Conservation (phyloP, 2,888 invertebrate species). For the Pheosia gnoma region DNA sequence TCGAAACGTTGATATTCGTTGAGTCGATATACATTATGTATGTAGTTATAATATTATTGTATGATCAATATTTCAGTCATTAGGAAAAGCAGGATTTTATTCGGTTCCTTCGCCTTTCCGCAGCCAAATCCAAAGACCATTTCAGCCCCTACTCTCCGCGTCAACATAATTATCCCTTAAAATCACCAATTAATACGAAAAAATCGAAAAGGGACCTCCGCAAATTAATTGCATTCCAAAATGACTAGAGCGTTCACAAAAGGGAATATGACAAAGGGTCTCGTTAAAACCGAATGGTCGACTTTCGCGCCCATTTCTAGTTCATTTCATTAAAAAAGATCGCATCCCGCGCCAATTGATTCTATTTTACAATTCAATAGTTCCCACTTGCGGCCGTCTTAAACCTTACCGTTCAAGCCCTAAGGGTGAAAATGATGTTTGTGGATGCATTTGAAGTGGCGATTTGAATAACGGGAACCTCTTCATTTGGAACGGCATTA, state of each 20-base stretch:
- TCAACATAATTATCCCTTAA: slow-evolving; percentile 3
- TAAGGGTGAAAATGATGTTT: slow-evolving; percentile 34
- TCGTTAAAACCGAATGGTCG: slow-evolving; percentile 76
- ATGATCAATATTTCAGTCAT: no score
- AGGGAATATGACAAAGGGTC: slow-evolving; percentile 79
- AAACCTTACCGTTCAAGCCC: slow-evolving; percentile 34
- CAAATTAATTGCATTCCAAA: slow-evolving; percentile 64
- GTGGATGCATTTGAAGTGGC: slow-evolving; percentile 37
- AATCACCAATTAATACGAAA: slow-evolving; percentile 1
- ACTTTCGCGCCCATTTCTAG: slow-evolving; percentile 70
- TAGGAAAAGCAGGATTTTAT: no score
- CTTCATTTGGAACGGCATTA: slow-evolving; percentile 71
- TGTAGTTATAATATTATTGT: no score
- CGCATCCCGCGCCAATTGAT: slow-evolving; percentile 73
- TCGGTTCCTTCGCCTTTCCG: background rate
- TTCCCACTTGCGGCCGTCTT: slow-evolving; percentile 30
- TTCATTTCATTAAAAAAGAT: slow-evolving; percentile 78
- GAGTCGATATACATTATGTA: no score
- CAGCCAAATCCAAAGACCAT: background rate
- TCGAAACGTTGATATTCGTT: no score
- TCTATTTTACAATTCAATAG: slow-evolving; percentile 65
- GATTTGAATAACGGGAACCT: slow-evolving; percentile 53
- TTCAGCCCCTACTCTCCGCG: background rate
- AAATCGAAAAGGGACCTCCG: background rate
- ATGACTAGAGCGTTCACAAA: slow-evolving; percentile 63